Conservation (phyloP, 2,888 invertebrate genomes). For the Ectemnius cavifrons region DNA sequence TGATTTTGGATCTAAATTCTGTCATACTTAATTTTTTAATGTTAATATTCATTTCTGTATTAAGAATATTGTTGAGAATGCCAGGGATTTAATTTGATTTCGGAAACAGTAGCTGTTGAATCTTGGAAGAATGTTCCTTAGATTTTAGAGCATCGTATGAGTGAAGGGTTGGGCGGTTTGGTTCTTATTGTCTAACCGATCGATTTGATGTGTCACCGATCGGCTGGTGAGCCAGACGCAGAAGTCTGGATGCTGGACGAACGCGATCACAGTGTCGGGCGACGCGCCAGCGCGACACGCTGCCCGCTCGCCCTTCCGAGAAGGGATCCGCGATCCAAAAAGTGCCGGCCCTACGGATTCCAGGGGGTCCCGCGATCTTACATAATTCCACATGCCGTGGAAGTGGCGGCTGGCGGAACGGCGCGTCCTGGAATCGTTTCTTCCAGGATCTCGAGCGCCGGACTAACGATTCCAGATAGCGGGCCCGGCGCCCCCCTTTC, state of each 20-base stretch:
- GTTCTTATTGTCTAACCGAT: conserved; percentile 20
- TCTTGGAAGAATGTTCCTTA: too few relatives aligned
- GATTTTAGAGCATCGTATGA: too few relatives aligned
- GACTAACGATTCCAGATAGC: conserved; percentile 42
- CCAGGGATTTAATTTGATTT: too few relatives aligned
- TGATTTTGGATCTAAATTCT: background rate
- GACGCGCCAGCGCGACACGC: conserved; percentile 20
- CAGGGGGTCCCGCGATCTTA: conserved; percentile 48
- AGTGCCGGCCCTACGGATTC: conserved; percentile 57
- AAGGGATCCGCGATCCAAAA: conserved; percentile 53
- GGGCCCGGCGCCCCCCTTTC: conserved; percentile 6
- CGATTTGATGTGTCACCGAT: conserved; percentile 38
- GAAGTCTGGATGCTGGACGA: too few relatives aligned
- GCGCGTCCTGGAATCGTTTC: conserved; percentile 39
- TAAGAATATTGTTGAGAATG: background rate
- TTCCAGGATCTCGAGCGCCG: conserved; percentile 39
- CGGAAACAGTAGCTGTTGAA: too few relatives aligned
- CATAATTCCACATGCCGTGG: conserved; percentile 31
- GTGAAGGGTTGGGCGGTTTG: background rate
- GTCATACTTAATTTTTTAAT: background rate
- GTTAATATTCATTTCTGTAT: too few relatives aligned
- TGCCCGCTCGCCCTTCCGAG: conserved; percentile 49
- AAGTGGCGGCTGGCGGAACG: conserved; percentile 17
- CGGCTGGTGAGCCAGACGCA: background rate
- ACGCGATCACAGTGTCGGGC: background rate